These are phyloP conservation scores for Gadopsis bispinosus DNA, from an alignment of 2,797 vertebrate species.

Conservation along the genomic window DNA sequence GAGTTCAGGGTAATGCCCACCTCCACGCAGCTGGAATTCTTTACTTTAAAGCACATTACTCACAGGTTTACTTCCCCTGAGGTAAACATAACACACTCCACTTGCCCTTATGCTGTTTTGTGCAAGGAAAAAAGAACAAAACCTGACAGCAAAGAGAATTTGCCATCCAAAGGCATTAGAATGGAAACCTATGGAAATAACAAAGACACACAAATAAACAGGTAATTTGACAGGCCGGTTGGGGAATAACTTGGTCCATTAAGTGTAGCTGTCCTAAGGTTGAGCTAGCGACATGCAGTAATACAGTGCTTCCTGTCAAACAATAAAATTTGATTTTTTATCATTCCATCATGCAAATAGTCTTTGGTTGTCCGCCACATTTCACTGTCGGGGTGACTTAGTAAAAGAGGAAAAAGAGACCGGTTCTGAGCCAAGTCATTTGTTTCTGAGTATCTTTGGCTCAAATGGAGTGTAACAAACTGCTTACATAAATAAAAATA, in stretches of 20 bases:
- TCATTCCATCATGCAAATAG: constrained; percentile 26
- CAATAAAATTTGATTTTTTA: constrained; percentile 36
- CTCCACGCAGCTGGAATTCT: constrained; percentile 36
- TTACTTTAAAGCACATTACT: constrained; percentile 16
- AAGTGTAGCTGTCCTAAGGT: not conserved
- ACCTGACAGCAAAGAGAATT: not conserved
- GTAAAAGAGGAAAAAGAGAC: constrained; percentile 10
- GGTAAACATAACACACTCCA: constrained; percentile 28
- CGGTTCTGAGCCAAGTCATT: constrained; percentile 15
- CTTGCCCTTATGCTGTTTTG: not conserved
- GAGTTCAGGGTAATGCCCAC: constrained; percentile 7
- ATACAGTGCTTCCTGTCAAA: constrained; percentile 21
- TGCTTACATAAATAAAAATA: constrained; percentile 24
- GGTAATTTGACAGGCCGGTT: constrained; percentile 6
- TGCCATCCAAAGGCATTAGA: not conserved
- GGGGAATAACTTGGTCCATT: constrained; percentile 17
- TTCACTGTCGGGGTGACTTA: constrained; percentile 14
- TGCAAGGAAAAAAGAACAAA: not conserved
- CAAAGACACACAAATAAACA: constrained; percentile 1
- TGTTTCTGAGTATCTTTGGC: constrained; percentile 32
- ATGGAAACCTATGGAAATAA: not conserved
- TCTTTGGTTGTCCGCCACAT: constrained; percentile 30
- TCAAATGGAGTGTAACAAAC: constrained; percentile 45
- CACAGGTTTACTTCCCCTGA: constrained; percentile 20
- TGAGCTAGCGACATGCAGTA: constrained; percentile 11